Evolutionary conservation across 2,888 invertebrate species (phyloP).

Genomic region (Lithosia quadra): DNA sequence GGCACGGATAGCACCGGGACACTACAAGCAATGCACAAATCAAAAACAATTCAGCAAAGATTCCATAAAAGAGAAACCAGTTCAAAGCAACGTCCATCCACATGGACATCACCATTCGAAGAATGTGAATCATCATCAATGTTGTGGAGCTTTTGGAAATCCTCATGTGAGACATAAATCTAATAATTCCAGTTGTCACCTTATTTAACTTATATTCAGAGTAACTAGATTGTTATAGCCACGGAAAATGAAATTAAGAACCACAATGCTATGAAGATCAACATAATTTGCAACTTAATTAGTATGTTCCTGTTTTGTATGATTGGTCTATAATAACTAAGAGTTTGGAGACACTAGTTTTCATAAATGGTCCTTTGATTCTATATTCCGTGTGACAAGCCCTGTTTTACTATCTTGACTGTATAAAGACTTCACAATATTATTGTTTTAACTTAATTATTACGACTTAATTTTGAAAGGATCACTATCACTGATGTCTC

Average conservation of each 20-base stretch:
- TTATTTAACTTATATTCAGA: constrained; percentile 64
- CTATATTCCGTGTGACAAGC: background rate
- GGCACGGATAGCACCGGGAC: constrained; percentile 76
- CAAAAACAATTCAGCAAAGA: constrained; percentile 67
- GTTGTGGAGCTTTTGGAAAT: constrained; percentile 83
- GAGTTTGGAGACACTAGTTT: background rate
- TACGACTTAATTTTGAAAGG: background rate
- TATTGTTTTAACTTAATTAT: background rate
- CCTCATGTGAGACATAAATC: constrained; percentile 82
- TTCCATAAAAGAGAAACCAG: constrained; percentile 63
- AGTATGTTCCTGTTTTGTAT: background rate
- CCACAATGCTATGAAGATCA: background rate
- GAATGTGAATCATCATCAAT: constrained; percentile 82
- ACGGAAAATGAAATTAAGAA: background rate
- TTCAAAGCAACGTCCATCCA: constrained; percentile 65
- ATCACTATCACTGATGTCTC: background rate
- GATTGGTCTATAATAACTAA: background rate
- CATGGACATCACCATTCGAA: constrained; percentile 81
- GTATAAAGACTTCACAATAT: constrained; percentile 1
- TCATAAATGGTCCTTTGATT: background rate
- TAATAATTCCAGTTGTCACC: constrained; percentile 74
- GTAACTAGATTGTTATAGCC: constrained; percentile 10
- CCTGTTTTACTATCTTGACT: constrained; percentile 32
- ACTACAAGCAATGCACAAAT: constrained; percentile 63
- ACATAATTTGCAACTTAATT: background rate